phyloP scores from a whole-genome alignment of 2,888 invertebrate species.

The Tetragnatha montana region DNA sequence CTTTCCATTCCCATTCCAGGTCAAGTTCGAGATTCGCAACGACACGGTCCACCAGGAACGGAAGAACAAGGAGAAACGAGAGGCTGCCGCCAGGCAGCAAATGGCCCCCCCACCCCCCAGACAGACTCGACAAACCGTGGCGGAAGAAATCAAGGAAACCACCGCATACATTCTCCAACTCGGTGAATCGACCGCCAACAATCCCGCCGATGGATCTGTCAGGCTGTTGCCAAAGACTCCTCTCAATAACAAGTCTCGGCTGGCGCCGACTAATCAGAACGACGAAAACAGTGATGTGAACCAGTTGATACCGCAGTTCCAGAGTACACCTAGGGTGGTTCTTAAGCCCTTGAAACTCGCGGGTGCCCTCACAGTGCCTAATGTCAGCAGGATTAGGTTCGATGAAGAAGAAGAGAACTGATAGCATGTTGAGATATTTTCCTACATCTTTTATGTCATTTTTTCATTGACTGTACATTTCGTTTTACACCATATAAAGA shows the following conservation, averaged over 20 bases:
- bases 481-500: no score
- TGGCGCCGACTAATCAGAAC: no score
- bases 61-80: constrained; percentile 30
- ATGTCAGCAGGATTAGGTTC: constrained; percentile 10
- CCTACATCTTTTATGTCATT: no score
- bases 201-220: background rate
- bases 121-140: no score
- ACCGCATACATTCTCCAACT: background rate
- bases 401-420: background rate
- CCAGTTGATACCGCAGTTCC: background rate
- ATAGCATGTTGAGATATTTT: no score
- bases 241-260: background rate
- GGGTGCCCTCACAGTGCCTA: background rate
- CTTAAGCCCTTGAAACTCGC: constrained; percentile 25
- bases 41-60: constrained; percentile 75
- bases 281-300: background rate
- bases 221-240: background rate
- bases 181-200: background rate
- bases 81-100: background rate
- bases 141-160: background rate
- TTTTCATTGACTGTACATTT: no score
- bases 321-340: constrained; percentile 48
- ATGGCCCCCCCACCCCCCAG: no score
- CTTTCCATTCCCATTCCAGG: no score
- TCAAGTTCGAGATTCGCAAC: constrained; percentile 77